Conservation (phyloP, 2,888 invertebrate species). For the Dermolepida albohirtum region DNA sequence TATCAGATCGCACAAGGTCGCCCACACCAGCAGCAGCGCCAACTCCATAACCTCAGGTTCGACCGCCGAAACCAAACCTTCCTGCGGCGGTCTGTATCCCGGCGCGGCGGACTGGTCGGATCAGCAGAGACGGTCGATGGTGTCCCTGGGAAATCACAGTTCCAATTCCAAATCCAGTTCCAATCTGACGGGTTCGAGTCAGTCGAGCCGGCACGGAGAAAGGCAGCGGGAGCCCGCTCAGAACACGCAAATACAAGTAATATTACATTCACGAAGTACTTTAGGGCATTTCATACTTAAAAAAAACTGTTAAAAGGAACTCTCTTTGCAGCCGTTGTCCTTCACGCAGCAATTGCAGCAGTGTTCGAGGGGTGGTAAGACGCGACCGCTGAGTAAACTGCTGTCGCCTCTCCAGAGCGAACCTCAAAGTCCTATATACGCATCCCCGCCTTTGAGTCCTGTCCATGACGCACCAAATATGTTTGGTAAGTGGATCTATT, state of each 20-base stretch:
- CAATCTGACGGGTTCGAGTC: conserved; percentile 75
- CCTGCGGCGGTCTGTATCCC: conserved; percentile 64
- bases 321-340: conserved; percentile 76
- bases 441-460: conserved; percentile 75
- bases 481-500: conserved; percentile 58
- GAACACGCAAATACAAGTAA: conserved; percentile 54
- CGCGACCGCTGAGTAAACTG: conserved; percentile 73
- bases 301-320: conserved; percentile 24
- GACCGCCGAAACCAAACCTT: conserved; percentile 74
- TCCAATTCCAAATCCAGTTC: conserved; percentile 84
- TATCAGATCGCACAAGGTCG: conserved; percentile 58
- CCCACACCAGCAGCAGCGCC: conserved; percentile 62
- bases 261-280: background rate
- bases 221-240: conserved; percentile 57
- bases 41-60: conserved; percentile 66
- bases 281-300: background rate
- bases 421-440: conserved; percentile 78
- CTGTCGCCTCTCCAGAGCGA: conserved; percentile 73
- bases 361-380: conserved; percentile 77
- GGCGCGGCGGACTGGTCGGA: conserved; percentile 65
- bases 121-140: conserved; percentile 67
- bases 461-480: conserved; percentile 63
- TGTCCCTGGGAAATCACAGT: conserved; percentile 75
- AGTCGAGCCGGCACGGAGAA: conserved; percentile 64
- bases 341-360: conserved; percentile 94